Percentiles rank a stretch among this genome's conserved stretches.
These are phyloP conservation scores for Orchestia grillus DNA, from an alignment of 1,140 invertebrate genomes.

Conservation along the genomic window DNA sequence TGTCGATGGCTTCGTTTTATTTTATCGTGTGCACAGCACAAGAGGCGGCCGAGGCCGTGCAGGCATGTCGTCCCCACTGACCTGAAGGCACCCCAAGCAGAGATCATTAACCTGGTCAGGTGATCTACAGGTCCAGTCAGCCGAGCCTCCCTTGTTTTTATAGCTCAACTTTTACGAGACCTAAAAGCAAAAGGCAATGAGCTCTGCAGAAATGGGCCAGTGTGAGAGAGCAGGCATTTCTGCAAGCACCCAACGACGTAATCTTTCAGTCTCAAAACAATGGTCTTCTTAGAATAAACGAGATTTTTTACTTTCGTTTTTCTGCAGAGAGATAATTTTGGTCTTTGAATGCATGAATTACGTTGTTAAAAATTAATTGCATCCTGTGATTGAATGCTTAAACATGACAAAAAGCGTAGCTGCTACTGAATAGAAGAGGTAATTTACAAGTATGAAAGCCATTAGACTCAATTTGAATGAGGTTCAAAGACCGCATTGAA, in stretches of 20 bases:
- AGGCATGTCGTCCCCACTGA: neutral
- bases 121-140: neutral
- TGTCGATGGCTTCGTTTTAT: too few relatives aligned
- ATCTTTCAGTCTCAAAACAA: neutral
- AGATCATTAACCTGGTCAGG: neutral
- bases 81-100: neutral
- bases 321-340: neutral
- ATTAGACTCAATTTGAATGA: too few relatives aligned
- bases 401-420: too few relatives aligned
- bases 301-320: neutral
- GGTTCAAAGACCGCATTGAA: too few relatives aligned
- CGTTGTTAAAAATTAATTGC: neutral
- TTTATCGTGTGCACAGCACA: neutral
- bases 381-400: neutral
- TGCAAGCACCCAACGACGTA: neutral
- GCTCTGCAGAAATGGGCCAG: neutral
- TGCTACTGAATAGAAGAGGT: too few relatives aligned
- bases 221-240: neutral
- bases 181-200: neutral
- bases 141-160: neutral
- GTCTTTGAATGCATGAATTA: neutral
- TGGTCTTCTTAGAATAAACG: neutral
- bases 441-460: too few relatives aligned
- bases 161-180: neutral
- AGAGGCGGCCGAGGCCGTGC: neutral